Evolutionary conservation across 2,113 vertebrate species (phyloP), one percentile per base, ranked within the genome.

Genomic region (Prunella fulvescens): DNA sequence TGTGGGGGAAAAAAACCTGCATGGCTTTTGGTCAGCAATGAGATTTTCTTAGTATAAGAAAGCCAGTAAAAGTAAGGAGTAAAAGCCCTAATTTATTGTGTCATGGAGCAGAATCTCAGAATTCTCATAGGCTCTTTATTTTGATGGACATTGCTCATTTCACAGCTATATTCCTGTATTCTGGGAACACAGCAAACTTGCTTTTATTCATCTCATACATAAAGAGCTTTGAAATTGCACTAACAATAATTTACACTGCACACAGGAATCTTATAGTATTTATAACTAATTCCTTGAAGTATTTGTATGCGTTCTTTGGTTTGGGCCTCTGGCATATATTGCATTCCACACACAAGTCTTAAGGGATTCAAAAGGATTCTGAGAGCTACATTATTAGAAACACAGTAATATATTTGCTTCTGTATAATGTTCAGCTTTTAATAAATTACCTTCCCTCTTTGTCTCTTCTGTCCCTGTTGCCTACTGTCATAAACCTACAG

Each of bases 201-300:
- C 40, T 82, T 92, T 92, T 80, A 67, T 88, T 92, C 14, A 72
- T 77, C 39, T 81, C 16, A 22, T 44, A 17, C 45, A 53, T 62
- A 80, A 80, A 93, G 23, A 90, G 28, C n/a, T 40, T 82, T 92
- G 70, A 90, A 94, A 79, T 79, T 73, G 39, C 24, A 73, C 47
- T 62, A 37, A 54, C 57, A 70, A 45, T 86, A 73, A 88, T 95
- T 90, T 78, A 66, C 6, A 42, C 40, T 48, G 17, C n/a, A 39
- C 62, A 26, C 45, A 82, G 50, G 53, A 76, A 62, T 77, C 66
- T 66, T 60, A 37, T 2, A 50, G n/a, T 85, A 61, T 70, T 90
- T 88, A 57, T 66, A 70, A 77, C 90, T 79, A 94, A 87, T 81
- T 92, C 74, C n/a, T 82, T 80, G 58, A 85, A 88, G 86, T 82